Evolutionary conservation across 1,140 invertebrate species (phyloP).

Genomic region (Diprion similis): DNA sequence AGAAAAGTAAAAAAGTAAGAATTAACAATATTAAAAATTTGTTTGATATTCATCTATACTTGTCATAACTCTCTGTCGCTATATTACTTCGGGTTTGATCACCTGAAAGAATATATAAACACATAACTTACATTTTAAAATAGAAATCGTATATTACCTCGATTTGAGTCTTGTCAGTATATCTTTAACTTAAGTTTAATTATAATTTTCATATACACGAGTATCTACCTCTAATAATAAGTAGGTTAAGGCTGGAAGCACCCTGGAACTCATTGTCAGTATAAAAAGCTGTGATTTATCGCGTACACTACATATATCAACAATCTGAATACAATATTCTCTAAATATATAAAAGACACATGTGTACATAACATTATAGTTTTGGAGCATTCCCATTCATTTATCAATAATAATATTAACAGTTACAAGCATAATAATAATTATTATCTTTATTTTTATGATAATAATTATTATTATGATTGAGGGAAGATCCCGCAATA

Average conservation of each 20-base stretch:
- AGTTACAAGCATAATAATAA: too few species aligned
- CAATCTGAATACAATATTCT: neutral
- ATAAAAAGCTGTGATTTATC: conserved; percentile 4
- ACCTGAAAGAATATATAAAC: too few species aligned
- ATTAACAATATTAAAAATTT: too few species aligned
- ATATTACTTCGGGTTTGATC: too few species aligned
- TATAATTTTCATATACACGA: neutral
- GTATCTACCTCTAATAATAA: neutral
- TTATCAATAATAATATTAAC: neutral
- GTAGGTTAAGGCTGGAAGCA: neutral
- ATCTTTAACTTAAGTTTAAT: neutral
- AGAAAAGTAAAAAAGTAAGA: too few species aligned
- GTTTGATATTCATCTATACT: too few species aligned
- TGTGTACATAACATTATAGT: neutral
- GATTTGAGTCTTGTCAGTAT: neutral
- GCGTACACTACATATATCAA: neutral
- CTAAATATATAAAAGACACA: neutral
- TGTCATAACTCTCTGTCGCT: too few species aligned
- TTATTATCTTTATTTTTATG: too few species aligned
- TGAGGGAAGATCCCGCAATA: too few species aligned
- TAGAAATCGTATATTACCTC: neutral
- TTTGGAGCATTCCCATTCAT: neutral
- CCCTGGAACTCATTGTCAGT: conserved; percentile 7
- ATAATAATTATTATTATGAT: too few species aligned
- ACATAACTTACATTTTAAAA: neutral